phyloP scores from a whole-genome alignment of 2,888 invertebrate species.

The Hypolimnas misippus region DNA sequence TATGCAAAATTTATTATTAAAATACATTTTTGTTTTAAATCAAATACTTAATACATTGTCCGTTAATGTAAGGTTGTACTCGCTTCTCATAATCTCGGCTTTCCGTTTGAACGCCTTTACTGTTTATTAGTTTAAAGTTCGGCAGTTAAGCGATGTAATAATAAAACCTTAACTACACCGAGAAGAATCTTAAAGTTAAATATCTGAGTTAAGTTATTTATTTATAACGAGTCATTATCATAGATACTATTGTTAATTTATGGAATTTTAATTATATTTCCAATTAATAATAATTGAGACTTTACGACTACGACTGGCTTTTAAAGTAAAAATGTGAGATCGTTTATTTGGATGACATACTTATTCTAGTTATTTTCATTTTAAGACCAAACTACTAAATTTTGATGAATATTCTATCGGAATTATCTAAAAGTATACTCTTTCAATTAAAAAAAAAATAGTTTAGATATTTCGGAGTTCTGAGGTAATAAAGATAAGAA shows the following conservation, averaged over 20 bases:
- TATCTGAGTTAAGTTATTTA: not conserved
- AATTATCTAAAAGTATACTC: too few species aligned
- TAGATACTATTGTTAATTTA: not conserved
- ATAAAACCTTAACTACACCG: not conserved
- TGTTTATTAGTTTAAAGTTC: slow-evolving; percentile 14
- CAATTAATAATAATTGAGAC: too few species aligned
- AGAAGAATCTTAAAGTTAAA: not conserved
- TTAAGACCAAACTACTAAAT: too few species aligned
- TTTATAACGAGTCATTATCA: not conserved
- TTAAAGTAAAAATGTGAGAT: too few species aligned
- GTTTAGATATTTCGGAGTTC: too few species aligned
- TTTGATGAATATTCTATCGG: too few species aligned
- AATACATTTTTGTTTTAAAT: not conserved
- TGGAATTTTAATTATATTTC: not conserved
- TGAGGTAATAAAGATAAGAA: too few species aligned
- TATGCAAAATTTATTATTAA: slow-evolving; percentile 1
- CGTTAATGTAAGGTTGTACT: not conserved
- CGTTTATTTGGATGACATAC: too few species aligned
- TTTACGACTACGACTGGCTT: too few species aligned
- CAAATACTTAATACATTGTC: not conserved
- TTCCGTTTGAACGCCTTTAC: slow-evolving; percentile 4
- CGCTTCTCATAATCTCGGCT: slow-evolving; percentile 11
- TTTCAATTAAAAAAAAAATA: too few species aligned
- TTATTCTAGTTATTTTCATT: too few species aligned
- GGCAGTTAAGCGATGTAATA: not conserved